These are phyloP conservation scores for Alsophila aescularia DNA, from an alignment of 2,888 invertebrate species.

Conservation along the genomic window DNA sequence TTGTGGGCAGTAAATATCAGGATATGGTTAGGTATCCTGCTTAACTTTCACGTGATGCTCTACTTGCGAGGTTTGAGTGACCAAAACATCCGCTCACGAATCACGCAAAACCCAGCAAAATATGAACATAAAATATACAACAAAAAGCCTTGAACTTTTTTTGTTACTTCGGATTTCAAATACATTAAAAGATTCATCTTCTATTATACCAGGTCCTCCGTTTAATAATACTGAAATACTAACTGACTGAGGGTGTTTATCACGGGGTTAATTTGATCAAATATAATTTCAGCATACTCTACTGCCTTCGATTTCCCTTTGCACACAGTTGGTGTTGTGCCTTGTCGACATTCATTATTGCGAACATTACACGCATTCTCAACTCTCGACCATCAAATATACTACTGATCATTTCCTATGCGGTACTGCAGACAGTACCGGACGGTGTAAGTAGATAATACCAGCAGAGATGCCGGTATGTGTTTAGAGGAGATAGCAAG, in stretches of 20 bases:
- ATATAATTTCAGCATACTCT: too few species aligned
- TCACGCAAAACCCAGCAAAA: background rate
- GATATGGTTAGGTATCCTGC: constrained; percentile 9
- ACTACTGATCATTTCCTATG: constrained; percentile 7
- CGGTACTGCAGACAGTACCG: background rate
- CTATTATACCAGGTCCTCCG: too few species aligned
- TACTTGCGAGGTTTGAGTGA: constrained; percentile 4
- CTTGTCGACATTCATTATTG: constrained; percentile 2
- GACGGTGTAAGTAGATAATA: too few species aligned
- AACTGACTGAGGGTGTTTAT: too few species aligned
- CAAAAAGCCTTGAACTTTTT: background rate
- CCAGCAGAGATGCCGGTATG: too few species aligned
- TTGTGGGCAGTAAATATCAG: background rate
- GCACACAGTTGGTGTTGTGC: background rate
- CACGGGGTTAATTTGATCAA: too few species aligned
- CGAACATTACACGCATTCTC: constrained; percentile 1
- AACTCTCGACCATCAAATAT: background rate
- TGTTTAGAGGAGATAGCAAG: too few species aligned
- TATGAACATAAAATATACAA: background rate
- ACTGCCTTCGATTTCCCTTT: background rate
- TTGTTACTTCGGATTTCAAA: background rate
- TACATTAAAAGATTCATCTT: too few species aligned
- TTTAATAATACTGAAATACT: too few species aligned
- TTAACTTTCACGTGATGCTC: background rate
- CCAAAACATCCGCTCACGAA: constrained; percentile 4